phyloP scores from a whole-genome alignment of 2,888 invertebrate genomes.

The Drosophila affinis region DNA sequence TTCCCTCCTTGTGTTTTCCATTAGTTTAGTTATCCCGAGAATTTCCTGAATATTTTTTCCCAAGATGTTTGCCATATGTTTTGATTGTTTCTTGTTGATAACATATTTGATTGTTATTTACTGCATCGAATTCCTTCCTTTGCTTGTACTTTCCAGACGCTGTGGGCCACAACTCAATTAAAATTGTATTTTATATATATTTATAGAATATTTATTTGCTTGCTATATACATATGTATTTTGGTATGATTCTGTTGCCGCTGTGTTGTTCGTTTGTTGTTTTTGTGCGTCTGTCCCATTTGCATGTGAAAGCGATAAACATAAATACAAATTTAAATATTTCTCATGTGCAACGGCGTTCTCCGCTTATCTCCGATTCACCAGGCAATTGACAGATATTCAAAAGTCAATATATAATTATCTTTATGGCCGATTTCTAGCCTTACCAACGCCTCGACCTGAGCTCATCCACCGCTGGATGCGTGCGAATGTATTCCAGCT shows the following conservation, averaged over 20 bases:
- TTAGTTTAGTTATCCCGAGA: background rate
- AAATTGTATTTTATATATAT: conserved; percentile 30
- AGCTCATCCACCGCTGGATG: conserved; percentile 71
- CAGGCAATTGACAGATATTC: conserved; percentile 28
- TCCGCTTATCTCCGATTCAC: conserved; percentile 5
- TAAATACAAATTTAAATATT: conserved; percentile 48
- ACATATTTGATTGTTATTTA: conserved; percentile 21
- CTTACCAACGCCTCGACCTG: conserved; percentile 62
- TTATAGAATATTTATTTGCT: conserved; percentile 52
- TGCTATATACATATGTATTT: conserved; percentile 45
- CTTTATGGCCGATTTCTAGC: conserved; percentile 4
- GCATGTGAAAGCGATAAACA: conserved; percentile 45
- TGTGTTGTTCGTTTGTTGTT: conserved; percentile 16
- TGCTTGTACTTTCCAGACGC: conserved; percentile 9
- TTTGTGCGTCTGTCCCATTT: conserved; percentile 37
- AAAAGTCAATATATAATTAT: conserved; percentile 23
- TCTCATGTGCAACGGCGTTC: conserved; percentile 27
- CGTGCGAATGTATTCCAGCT: conserved; percentile 71
- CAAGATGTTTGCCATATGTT: background rate
- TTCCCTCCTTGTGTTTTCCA: background rate
- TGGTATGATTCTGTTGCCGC: conserved; percentile 39
- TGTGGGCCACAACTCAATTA: conserved; percentile 24
- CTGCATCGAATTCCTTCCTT: conserved; percentile 12
- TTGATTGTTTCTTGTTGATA: background rate
- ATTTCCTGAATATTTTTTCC: background rate